phyloP scores from a whole-genome alignment of 2,888 invertebrate species.

The Aspidiotus destructor region DNA sequence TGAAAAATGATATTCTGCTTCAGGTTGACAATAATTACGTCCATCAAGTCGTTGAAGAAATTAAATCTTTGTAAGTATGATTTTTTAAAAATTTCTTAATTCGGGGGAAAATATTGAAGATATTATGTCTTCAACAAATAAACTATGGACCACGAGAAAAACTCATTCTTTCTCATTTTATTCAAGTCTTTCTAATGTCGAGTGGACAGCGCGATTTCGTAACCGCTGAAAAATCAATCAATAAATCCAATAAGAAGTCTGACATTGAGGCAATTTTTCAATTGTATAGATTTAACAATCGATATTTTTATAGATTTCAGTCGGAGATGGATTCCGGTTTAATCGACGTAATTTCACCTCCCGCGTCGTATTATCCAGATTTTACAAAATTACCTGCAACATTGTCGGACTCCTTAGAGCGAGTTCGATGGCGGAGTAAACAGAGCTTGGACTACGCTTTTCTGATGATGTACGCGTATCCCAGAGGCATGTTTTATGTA shows the following conservation, averaged over 20 bases:
- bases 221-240: too few relatives aligned
- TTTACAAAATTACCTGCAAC: constrained; percentile 64
- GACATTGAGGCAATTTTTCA: neutral
- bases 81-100: too few relatives aligned
- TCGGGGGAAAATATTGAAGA: too few relatives aligned
- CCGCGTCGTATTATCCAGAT: constrained; percentile 77
- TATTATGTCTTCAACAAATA: too few relatives aligned
- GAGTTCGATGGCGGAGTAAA: constrained; percentile 85
- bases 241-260: too few relatives aligned
- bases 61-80: constrained; percentile 41
- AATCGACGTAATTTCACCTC: constrained; percentile 80
- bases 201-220: too few relatives aligned
- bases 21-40: constrained; percentile 68
- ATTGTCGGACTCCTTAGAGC: constrained; percentile 73
- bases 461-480: constrained; percentile 85
- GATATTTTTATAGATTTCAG: constrained; percentile 49
- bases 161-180: too few relatives aligned
- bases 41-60: constrained; percentile 60
- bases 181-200: too few relatives aligned
- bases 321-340: constrained; percentile 65
- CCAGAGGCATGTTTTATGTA: constrained; percentile 78
- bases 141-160: too few relatives aligned
- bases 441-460: constrained; percentile 90
- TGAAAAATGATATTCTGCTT: constrained; percentile 39
- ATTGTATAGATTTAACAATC: neutral